Evolutionary conservation across 2,797 vertebrate genomes (phyloP), one percentile per base, ranked within the genome.

Genomic region (Bradypus variegatus): DNA sequence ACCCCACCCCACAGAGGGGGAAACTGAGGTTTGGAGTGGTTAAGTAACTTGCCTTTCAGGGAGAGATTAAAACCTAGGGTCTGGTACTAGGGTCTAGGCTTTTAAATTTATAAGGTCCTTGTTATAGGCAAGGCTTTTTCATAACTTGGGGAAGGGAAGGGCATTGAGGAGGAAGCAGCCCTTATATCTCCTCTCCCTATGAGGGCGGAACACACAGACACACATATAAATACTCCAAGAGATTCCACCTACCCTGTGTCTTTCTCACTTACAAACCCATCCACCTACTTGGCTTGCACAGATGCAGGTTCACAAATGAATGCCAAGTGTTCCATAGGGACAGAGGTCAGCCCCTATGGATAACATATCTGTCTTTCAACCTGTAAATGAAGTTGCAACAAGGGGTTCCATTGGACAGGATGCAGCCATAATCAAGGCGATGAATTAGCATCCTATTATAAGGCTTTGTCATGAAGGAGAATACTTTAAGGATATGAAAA

Each of bases 401-500:
- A 36, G 48, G 69, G 21, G 80, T 83, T 88, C 53, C 25, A 29
- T 45, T 65, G 27, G 72, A 78, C 38, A 87, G 58, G 82, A 75
- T 86, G 65, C 76, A 89, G 69, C 27, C 62, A 80, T 12, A 48
- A 76, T 86, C 67, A 81, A 90, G 79, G 48, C 2, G 31, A 87
- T 58, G 65, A 91, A 58, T 85, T 86, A 69, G 50, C 79, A 88
- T 62, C 78, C 50, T n/a, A n/a, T 86, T 88, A 50, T 65, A 94
- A 90, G 75, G 82, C 69, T 85, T 45, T 85, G 81, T 85, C 85
- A 92, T 1, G 23, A 80, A 82, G 67, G 60, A 53, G 58, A 93
- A 38, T 48, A 92, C 90, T 93, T 94, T 55, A 70, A 88, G 72
- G 78, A 58, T 23, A n/a, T 60, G 80, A 86, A 92, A 90, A 69